Percentiles rank a stretch among this genome's conserved stretches.
Conservation (phyloP, 2,888 invertebrate species). For the Lacanobia oleracea region DNA sequence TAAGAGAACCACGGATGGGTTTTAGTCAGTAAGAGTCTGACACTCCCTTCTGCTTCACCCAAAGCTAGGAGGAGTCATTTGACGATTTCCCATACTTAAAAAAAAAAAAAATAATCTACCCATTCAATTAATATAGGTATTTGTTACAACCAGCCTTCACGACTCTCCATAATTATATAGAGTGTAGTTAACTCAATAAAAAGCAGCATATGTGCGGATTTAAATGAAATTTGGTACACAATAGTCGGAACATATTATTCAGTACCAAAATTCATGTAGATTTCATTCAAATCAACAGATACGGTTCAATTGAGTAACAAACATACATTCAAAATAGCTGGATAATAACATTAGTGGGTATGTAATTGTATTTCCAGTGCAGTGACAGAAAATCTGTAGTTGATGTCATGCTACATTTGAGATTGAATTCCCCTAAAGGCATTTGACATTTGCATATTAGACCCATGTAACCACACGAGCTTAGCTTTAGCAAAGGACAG, state of each 20-base stretch:
- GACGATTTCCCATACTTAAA: too few species aligned
- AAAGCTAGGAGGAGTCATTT: too few species aligned
- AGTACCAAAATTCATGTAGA: constrained; percentile 40
- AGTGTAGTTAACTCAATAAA: constrained; percentile 29
- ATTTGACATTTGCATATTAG: constrained; percentile 30
- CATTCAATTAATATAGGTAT: not conserved
- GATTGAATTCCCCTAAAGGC: constrained; percentile 47
- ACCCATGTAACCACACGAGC: constrained; percentile 15
- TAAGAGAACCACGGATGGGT: too few species aligned
- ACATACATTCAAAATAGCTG: constrained; percentile 35
- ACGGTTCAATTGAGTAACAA: constrained; percentile 43
- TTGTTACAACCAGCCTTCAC: not conserved
- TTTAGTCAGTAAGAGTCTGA: too few species aligned
- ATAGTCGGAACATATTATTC: constrained; percentile 43
- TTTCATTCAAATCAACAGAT: constrained; percentile 54
- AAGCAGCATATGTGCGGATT: constrained; percentile 11
- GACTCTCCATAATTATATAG: not conserved
- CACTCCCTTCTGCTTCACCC: too few species aligned
- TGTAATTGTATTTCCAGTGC: constrained; percentile 41
- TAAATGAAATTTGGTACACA: constrained; percentile 18
- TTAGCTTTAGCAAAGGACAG: constrained; percentile 30
- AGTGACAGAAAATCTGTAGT: constrained; percentile 33
- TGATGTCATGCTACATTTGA: constrained; percentile 24
- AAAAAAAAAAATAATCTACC: not conserved
- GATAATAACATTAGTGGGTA: constrained; percentile 34